A percentile compares a stretch with the other conserved stretches of the same genome.
Evolutionary conservation across 1,140 invertebrate genomes (phyloP).

Genomic region (Elymnias hypermnestra): DNA sequence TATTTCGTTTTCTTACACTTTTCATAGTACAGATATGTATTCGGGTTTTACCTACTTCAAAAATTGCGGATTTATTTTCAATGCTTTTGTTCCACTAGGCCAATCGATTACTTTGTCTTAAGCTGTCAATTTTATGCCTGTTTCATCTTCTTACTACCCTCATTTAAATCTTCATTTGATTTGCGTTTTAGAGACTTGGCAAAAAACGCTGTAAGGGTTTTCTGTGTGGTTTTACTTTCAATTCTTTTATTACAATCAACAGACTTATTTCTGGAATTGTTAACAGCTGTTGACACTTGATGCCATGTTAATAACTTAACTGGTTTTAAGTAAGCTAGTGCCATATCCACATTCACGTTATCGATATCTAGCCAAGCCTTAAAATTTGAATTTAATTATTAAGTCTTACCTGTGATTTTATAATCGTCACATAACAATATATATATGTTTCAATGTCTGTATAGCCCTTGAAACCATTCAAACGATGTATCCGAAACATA

Average conservation of each 20-base stretch:
- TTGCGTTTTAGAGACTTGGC: constrained; percentile 42
- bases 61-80: too few species aligned
- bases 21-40: too few species aligned
- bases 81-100: too few species aligned
- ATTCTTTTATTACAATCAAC: constrained; percentile 80
- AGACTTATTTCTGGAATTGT: constrained; percentile 84
- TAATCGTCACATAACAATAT: too few species aligned
- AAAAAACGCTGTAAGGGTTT: constrained; percentile 57
- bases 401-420: too few species aligned
- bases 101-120: too few species aligned
- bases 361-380: constrained; percentile 84
- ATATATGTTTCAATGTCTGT: too few species aligned
- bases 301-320: constrained; percentile 79
- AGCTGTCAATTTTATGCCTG: constrained; percentile 6
- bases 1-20: too few species aligned
- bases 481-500: too few species aligned
- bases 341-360: constrained; percentile 75
- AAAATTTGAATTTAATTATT: too few species aligned
- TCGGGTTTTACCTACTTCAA: too few species aligned
- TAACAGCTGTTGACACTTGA: constrained; percentile 83
- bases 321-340: constrained; percentile 75
- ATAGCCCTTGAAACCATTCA: too few species aligned
- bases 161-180: constrained; percentile 18
- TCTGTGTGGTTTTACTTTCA: constrained; percentile 48
- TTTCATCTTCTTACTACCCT: constrained; percentile 21